A percentile compares a stretch with the other conserved stretches of the same genome.
These are phyloP conservation scores for Ondatra zibethicus DNA, from an alignment of 2,113 vertebrate genomes.

Conservation along the genomic window DNA sequence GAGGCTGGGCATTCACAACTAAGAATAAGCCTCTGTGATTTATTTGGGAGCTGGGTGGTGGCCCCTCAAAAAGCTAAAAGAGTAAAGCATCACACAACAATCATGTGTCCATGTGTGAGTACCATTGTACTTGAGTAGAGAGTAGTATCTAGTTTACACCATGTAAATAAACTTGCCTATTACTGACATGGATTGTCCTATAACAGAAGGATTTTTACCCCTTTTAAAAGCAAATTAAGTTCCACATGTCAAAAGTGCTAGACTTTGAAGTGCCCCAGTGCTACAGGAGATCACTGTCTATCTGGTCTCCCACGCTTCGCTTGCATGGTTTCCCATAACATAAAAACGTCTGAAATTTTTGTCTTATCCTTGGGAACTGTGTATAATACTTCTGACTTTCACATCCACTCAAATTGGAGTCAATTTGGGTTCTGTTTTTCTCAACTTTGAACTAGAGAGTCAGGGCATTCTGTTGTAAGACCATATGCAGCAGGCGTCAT, in stretches of 20 bases:
- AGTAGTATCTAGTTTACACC: neutral
- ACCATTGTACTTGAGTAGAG: neutral
- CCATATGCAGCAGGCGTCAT: neutral
- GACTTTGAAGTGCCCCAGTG: neutral
- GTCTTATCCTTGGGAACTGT: neutral
- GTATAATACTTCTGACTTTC: conserved; percentile 32
- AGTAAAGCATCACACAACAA: neutral
- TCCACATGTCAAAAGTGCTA: conserved; percentile 2
- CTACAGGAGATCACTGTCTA: neutral
- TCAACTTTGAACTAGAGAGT: conserved; percentile 15
- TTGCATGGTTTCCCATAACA: neutral
- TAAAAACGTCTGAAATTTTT: conserved; percentile 15
- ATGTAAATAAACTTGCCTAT: neutral
- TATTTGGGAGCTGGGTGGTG: too few relatives aligned
- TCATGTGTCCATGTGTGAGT: neutral
- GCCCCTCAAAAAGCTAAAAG: too few relatives aligned
- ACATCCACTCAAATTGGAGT: neutral
- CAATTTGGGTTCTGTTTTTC: neutral
- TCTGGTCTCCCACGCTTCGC: neutral
- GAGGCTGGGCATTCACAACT: too few relatives aligned
- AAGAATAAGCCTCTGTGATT: too few relatives aligned
- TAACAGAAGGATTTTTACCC: conserved; percentile 28
- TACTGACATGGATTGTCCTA: neutral
- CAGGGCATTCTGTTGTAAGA: conserved; percentile 11
- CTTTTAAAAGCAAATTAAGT: conserved; percentile 38